These are phyloP conservation scores for Laodelphax striatellus DNA, from an alignment of 1,140 invertebrate species.

Conservation along the genomic window DNA sequence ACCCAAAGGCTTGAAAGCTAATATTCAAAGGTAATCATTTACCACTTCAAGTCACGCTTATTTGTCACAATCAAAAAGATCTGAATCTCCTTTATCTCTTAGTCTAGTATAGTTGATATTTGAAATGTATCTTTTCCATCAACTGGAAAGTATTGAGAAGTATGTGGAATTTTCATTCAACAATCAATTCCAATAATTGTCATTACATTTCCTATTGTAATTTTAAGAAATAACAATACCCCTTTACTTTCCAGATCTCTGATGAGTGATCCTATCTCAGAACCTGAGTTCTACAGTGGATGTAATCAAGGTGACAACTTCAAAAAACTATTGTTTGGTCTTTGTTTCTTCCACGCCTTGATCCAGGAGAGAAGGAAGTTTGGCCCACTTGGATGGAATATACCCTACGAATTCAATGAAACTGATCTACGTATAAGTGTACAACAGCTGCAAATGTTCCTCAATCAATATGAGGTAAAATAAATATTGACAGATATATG, in stretches of 20 bases:
- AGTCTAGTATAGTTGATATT: too few relatives aligned
- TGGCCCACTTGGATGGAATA: slow-evolving; percentile 91
- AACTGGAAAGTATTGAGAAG: too few relatives aligned
- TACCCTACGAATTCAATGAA: slow-evolving; percentile 91
- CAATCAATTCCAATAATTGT: too few relatives aligned
- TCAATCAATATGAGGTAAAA: slow-evolving; percentile 62
- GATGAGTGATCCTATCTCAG: slow-evolving; percentile 73
- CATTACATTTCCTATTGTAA: too few relatives aligned
- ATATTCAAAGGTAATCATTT: slow-evolving; percentile 41
- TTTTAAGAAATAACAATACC: neutral
- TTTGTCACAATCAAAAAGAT: too few relatives aligned
- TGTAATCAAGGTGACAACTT: slow-evolving; percentile 64
- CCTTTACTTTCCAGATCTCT: slow-evolving; percentile 50
- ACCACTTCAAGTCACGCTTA: too few relatives aligned
- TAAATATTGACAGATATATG: too few relatives aligned
- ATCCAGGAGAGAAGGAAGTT: slow-evolving; percentile 86
- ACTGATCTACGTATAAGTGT: slow-evolving; percentile 83
- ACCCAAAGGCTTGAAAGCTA: slow-evolving; percentile 66
- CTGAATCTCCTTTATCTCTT: too few relatives aligned
- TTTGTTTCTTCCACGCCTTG: slow-evolving; percentile 92
- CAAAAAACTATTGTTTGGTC: slow-evolving; percentile 76
- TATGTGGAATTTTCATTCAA: too few relatives aligned
- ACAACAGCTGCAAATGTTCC: slow-evolving; percentile 77
- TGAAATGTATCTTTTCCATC: too few relatives aligned
- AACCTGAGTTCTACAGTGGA: slow-evolving; percentile 77